These are phyloP conservation scores for Ranitomeya variabilis DNA, from an alignment of 2,113 vertebrate species.

Conservation along the genomic window DNA sequence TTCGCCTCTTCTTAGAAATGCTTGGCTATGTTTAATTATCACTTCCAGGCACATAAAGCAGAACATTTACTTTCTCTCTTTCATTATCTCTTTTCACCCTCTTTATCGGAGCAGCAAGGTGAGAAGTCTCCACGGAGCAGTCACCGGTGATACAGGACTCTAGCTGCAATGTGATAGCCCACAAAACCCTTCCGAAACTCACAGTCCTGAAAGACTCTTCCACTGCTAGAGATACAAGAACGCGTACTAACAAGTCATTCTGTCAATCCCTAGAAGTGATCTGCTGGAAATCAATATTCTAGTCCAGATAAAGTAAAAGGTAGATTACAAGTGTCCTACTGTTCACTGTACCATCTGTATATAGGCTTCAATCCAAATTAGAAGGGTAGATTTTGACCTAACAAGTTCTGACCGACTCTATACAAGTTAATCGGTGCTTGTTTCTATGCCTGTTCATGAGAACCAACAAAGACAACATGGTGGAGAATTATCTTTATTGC, in stretches of 20 bases:
- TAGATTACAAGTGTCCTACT: background rate
- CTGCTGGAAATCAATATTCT: background rate
- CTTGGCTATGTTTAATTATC: conserved; percentile 62
- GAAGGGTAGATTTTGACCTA: too few relatives aligned
- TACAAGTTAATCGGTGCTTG: too few relatives aligned
- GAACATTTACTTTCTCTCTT: conserved; percentile 28
- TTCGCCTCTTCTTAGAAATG: conserved; percentile 56
- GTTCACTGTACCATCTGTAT: background rate
- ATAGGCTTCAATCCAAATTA: too few relatives aligned
- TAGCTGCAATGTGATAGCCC: background rate
- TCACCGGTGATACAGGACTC: background rate
- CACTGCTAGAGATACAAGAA: background rate
- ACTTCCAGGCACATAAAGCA: conserved; percentile 52
- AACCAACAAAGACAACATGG: too few relatives aligned
- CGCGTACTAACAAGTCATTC: background rate
- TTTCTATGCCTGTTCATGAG: too few relatives aligned
- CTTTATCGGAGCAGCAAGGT: conserved; percentile 35
- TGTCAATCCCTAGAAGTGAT: too few relatives aligned
- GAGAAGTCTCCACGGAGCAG: background rate
- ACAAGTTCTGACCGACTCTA: too few relatives aligned
- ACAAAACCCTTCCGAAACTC: background rate
- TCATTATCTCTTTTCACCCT: background rate
- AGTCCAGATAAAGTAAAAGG: background rate
- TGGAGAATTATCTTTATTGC: too few relatives aligned
- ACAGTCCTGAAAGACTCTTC: background rate